Conservation (phyloP, 37 sponge, comb jelly and placozoan genomes). For the Tethya wilhelma region DNA sequence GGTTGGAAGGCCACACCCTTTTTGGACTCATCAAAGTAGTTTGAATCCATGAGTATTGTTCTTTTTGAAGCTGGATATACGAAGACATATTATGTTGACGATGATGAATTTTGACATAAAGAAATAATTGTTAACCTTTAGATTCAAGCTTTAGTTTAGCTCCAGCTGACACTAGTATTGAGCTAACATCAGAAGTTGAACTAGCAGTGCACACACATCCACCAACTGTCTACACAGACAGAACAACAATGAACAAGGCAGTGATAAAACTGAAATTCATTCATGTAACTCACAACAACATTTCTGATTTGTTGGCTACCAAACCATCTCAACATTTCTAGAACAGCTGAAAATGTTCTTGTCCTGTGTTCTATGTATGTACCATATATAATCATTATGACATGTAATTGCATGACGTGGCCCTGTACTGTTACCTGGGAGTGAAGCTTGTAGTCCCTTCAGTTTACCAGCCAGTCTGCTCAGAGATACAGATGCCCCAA, state of each 20-base stretch:
- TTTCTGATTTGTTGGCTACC: slow-evolving; percentile 90
- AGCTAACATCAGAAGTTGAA: slow-evolving; percentile 90
- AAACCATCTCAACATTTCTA: slow-evolving; percentile 91
- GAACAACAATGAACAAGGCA: too few relatives aligned
- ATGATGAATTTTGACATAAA: neutral
- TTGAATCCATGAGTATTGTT: slow-evolving; percentile 35
- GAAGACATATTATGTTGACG: too few relatives aligned
- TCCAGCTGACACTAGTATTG: slow-evolving; percentile 69
- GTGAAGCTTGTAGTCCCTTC: slow-evolving; percentile 33
- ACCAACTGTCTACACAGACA: slow-evolving; percentile 72
- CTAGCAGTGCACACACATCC: slow-evolving; percentile 87
- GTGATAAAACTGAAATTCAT: too few relatives aligned
- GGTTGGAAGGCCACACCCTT: slow-evolving; percentile 67
- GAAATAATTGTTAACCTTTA: slow-evolving; percentile 6
- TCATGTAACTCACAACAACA: slow-evolving; percentile 69
- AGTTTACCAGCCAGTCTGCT: slow-evolving; percentile 38
- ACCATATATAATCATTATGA: neutral
- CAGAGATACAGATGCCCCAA: slow-evolving; percentile 81
- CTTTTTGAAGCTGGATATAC: slow-evolving; percentile 29
- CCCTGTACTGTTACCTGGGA: slow-evolving; percentile 46
- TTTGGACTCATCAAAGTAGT: slow-evolving; percentile 83
- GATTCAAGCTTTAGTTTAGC: slow-evolving; percentile 63
- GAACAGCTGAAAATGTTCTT: slow-evolving; percentile 62
- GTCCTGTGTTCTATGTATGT: slow-evolving; percentile 62
- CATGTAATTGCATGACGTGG: neutral